These are phyloP conservation scores for Chloroceryle aenea DNA, from an alignment of 2,113 vertebrate species.

Conservation along the genomic window DNA sequence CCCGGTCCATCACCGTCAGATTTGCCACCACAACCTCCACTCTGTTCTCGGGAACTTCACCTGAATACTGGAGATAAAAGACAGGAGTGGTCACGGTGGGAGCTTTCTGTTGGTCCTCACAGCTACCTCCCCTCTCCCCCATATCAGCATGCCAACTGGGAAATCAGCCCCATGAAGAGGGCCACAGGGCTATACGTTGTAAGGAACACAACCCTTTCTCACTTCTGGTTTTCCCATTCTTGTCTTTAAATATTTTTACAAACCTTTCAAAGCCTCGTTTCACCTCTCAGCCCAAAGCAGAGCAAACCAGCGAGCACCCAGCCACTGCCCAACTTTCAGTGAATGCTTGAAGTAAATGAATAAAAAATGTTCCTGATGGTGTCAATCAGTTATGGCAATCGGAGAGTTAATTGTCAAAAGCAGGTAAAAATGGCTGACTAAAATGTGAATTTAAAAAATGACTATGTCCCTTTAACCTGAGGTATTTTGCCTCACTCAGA, in stretches of 20 bases:
- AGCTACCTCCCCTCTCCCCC: not conserved
- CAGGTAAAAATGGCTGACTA: not conserved
- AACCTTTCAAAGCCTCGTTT: not conserved
- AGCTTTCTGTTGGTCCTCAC: not conserved
- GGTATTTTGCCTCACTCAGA: conserved; percentile 4
- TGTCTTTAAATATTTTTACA: not conserved
- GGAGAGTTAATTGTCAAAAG: conserved; percentile 6
- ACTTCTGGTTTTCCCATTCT: not conserved
- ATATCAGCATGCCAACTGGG: rapidly evolving
- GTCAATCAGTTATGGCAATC: not conserved
- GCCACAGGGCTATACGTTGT: rapidly evolving
- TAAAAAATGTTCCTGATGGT: not conserved
- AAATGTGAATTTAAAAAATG: not conserved
- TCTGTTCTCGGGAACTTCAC: conserved; percentile 92
- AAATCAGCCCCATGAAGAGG: not conserved
- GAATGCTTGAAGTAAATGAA: not conserved
- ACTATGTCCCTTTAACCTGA: not conserved
- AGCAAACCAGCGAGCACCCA: not conserved
- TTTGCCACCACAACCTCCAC: conserved; percentile 90
- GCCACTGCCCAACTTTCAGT: not conserved
- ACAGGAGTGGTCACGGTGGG: rapidly evolving
- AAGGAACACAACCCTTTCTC: not conserved
- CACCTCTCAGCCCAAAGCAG: not conserved
- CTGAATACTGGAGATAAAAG: conserved; percentile 81
- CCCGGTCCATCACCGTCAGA: conserved; percentile 90